Percentiles rank a stretch among this genome's conserved stretches.
phyloP scores from a whole-genome alignment of 2,113 vertebrate species.

The Spea multiplicata region DNA sequence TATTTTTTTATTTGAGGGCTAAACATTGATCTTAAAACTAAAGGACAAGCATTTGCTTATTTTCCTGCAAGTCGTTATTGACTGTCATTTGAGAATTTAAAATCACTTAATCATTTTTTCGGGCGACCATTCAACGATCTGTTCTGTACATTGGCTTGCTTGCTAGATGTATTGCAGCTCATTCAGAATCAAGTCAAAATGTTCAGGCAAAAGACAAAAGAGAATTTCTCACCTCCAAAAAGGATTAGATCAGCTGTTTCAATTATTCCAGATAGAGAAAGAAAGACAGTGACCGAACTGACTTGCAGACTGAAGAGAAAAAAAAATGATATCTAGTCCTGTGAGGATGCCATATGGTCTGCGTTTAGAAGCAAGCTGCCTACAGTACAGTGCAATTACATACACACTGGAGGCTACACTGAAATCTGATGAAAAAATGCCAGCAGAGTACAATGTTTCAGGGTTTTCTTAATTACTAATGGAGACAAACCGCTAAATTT shows the following conservation, averaged over 20 bases:
- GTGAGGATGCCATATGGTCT: constrained; percentile 67
- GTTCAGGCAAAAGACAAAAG: constrained; percentile 59
- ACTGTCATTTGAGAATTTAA: not conserved
- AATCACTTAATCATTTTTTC: constrained; percentile 13
- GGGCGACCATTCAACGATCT: constrained; percentile 3
- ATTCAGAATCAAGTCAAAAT: constrained; percentile 54
- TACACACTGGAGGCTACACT: constrained; percentile 52
- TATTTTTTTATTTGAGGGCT: too few relatives aligned
- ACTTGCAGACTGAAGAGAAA: constrained; percentile 60
- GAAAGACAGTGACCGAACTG: constrained; percentile 58
- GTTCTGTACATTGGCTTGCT: constrained; percentile 11
- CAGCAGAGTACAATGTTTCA: constrained; percentile 58
- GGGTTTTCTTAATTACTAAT: constrained; percentile 51
- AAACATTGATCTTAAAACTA: too few relatives aligned
- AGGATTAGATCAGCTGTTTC: constrained; percentile 66
- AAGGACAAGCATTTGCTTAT: too few relatives aligned
- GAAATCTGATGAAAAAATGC: constrained; percentile 58
- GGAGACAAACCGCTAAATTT: constrained; percentile 46
- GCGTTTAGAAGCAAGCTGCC: constrained; percentile 56
- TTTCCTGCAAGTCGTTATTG: not conserved
- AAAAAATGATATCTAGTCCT: constrained; percentile 61
- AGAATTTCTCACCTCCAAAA: constrained; percentile 57
- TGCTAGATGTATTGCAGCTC: constrained; percentile 44
- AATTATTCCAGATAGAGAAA: constrained; percentile 60
- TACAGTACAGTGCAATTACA: constrained; percentile 52